A percentile compares a stretch with the other conserved stretches of the same genome.
Conservation (phyloP, 1,140 invertebrate genomes). For the Harpegnathos saltator region DNA sequence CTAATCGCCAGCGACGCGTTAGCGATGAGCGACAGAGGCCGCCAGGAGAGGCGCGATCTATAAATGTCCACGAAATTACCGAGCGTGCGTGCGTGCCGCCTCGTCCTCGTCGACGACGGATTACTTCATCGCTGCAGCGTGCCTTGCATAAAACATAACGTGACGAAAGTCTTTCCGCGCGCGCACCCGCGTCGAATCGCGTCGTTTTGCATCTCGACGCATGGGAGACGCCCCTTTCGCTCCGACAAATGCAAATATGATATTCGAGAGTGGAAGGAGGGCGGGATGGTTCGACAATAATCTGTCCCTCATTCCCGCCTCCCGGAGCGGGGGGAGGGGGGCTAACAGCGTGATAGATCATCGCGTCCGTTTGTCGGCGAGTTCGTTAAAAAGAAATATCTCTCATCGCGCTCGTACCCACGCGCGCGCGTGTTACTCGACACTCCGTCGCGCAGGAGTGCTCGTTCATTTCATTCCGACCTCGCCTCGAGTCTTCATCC, state of each 20-base stretch:
- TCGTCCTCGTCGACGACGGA: neutral
- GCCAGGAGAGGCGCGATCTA: too few relatives aligned
- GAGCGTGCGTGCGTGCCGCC: neutral
- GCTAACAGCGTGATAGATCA: neutral
- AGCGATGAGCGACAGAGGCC: too few relatives aligned
- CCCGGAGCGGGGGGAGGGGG: too few relatives aligned
- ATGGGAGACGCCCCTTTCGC: neutral
- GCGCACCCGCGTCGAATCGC: neutral
- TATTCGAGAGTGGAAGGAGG: neutral
- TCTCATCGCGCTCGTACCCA: neutral
- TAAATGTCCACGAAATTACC: neutral
- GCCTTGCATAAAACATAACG: neutral
- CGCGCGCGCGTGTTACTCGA: too few relatives aligned
- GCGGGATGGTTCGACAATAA: too few relatives aligned
- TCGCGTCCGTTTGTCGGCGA: neutral
- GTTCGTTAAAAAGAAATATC: neutral
- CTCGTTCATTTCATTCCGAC: neutral
- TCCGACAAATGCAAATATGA: constrained; percentile 10
- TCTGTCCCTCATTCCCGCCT: neutral
- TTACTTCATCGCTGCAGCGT: neutral
- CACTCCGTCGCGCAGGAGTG: neutral
- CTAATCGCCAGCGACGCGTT: constrained; percentile 21
- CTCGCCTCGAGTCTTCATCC: too few relatives aligned
- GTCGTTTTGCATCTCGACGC: constrained; percentile 4
- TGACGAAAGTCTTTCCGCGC: neutral